A percentile compares a stretch with the other conserved stretches of the same genome.
phyloP scores from a whole-genome alignment of 2,797 vertebrate genomes.

The Nothura maculosa region DNA sequence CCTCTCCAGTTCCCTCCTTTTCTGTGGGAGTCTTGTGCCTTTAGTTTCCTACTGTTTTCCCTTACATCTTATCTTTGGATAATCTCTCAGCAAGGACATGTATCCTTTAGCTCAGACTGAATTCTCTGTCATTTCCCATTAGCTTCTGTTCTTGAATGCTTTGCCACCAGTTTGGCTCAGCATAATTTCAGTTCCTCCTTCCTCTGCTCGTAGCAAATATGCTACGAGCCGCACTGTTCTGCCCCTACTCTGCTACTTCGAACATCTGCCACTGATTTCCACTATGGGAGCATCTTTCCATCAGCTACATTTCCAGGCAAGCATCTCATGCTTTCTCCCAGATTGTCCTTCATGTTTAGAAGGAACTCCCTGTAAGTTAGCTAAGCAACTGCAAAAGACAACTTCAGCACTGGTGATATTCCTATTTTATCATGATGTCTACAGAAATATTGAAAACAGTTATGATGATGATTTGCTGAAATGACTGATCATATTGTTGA shows the following conservation, averaged over 20 bases:
- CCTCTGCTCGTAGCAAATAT: background rate
- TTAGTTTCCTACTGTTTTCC: background rate
- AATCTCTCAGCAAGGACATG: background rate
- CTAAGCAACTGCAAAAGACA: background rate
- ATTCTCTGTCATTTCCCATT: background rate
- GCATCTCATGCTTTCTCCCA: background rate
- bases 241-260: background rate
- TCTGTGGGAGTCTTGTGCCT: background rate
- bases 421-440: background rate
- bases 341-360: background rate
- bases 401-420: background rate
- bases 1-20: background rate
- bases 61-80: background rate
- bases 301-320: background rate
- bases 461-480: background rate
- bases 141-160: background rate
- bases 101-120: background rate
- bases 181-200: background rate
- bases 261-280: background rate
- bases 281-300: background rate
- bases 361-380: background rate
- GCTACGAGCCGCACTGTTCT: fast-evolving
- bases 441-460: background rate
- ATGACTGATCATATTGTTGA: background rate
- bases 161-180: background rate